Base-by-base conservation (phyloP, 2,888 invertebrate species). In the Phytoseiulus persimilis region DNA sequence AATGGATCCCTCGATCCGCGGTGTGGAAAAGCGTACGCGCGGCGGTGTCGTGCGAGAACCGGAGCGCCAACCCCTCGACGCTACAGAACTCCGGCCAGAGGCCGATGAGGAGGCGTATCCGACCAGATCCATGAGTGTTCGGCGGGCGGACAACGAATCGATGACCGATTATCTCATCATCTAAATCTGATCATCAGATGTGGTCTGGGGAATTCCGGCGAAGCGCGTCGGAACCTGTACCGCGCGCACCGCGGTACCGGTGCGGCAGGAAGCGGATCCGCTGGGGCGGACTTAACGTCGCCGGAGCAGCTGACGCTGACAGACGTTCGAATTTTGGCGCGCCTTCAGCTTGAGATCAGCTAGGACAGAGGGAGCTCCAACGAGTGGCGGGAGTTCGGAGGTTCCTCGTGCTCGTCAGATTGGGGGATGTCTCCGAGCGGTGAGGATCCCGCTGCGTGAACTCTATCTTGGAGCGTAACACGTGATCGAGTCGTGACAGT, bases 341-440 rank as follows among this genome's bases (percentile, higher is more conserved):
- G 65, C 65, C 28, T 11, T 18, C 65, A 65, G 18, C 11, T 65
- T 65, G 65, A 65, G 65, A 65, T 1, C 28, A 65, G 9, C 65
- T 23, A 65, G 65, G 65, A 65, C 65, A 65, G 65, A 65, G 65
- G 65, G 65, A 65, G 65, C 65, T 65, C 65, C 28, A 65, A 6
- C 65, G 65, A 65, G 65, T 65, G 65, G 65, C 65, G 65, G 65
- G 65, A 23, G 65, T 28, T 65, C 65, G 65, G 65, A 23, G 65
- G 65, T 65, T 65, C 65, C 65, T 65, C 65, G 65, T 65, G 65
- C 65, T 65, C 65, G 65, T 65, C 65, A 65, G 65, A 65, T 65
- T 65, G 65, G 65, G 65, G 65, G 18, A 65, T 65, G 65, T 65
- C 65, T 65, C 65, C 65, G 65, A 65, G 65, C 65, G 65, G 65